Conservation (phyloP, 2,888 invertebrate genomes). For the Lucinisca nassula region DNA sequence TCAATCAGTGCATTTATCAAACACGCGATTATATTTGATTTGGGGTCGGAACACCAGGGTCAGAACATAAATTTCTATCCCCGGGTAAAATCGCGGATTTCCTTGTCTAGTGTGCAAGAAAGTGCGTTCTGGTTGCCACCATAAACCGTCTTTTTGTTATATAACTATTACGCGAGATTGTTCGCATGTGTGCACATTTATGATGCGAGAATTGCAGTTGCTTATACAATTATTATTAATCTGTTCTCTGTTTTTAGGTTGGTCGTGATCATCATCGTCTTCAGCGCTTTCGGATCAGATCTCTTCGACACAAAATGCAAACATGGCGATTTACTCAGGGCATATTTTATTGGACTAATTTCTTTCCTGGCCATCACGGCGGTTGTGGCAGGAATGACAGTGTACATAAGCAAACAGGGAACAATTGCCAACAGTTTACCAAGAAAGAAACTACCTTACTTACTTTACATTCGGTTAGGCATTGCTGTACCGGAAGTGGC, state of each 20-base stretch:
- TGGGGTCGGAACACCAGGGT: no score
- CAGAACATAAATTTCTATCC: no score
- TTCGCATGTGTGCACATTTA: no score
- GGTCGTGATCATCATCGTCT: conserved; percentile 91
- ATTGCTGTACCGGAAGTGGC: conserved; percentile 62
- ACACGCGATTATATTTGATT: no score
- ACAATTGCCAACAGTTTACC: conserved; percentile 53
- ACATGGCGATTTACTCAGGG: conserved; percentile 36
- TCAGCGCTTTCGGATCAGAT: conserved; percentile 90
- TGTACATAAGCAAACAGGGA: conserved; percentile 59
- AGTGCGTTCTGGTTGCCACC: no score
- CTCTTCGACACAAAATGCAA: conserved; percentile 86
- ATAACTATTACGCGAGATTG: no score
- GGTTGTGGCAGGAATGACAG: conserved; percentile 44
- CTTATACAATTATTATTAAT: no score
- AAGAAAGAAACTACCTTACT: conserved; percentile 40
- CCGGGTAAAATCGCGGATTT: no score
- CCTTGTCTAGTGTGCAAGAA: no score
- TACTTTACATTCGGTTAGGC: conserved; percentile 54
- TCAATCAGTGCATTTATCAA: no score
- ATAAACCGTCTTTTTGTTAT: no score
- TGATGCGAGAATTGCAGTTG: no score
- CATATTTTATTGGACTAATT: conserved; percentile 62
- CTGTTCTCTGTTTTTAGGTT: conserved; percentile 90
- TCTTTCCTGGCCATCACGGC: conserved; percentile 54